A percentile compares a stretch with the other conserved stretches of the same genome.
Evolutionary conservation across 2,113 vertebrate genomes (phyloP).

Genomic region (Rhinopomastus cyanomelas): DNA sequence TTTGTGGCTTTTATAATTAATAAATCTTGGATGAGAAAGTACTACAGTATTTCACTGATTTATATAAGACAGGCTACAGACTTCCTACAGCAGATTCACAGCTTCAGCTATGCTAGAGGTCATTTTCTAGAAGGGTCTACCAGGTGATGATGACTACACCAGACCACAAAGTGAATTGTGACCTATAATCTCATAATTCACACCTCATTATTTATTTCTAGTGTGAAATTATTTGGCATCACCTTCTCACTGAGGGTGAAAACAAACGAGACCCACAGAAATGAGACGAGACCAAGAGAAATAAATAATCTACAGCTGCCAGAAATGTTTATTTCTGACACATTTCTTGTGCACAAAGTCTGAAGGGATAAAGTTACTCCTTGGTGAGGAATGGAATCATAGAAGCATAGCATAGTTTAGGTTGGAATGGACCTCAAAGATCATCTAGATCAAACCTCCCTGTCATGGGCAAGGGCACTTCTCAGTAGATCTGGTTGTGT

Average conservation of each 20-base stretch:
- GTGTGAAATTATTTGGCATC: constrained; percentile 13
- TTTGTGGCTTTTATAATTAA: constrained; percentile 9
- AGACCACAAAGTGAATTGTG: not conserved
- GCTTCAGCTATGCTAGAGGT: not conserved
- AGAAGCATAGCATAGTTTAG: no score
- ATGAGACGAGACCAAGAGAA: not conserved
- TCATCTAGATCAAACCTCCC: no score
- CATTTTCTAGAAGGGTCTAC: not conserved
- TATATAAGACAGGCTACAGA: not conserved
- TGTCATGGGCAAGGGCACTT: no score
- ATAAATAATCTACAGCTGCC: not conserved
- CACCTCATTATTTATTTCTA: not conserved
- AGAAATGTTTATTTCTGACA: not conserved
- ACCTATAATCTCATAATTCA: not conserved
- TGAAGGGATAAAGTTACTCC: not conserved
- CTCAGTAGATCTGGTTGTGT: no score
- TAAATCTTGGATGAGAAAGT: not conserved
- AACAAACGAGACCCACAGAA: not conserved
- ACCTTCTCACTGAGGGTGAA: not conserved
- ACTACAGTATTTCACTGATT: not conserved
- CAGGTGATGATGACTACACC: not conserved
- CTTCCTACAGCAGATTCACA: not conserved
- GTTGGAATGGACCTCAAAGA: no score
- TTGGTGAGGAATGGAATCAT: not conserved
- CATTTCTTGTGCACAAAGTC: rapidly evolving